Evolutionary conservation across 2,888 invertebrate species (phyloP), one percentile per base, ranked within the genome.

Genomic region (Carcina quercana): DNA sequence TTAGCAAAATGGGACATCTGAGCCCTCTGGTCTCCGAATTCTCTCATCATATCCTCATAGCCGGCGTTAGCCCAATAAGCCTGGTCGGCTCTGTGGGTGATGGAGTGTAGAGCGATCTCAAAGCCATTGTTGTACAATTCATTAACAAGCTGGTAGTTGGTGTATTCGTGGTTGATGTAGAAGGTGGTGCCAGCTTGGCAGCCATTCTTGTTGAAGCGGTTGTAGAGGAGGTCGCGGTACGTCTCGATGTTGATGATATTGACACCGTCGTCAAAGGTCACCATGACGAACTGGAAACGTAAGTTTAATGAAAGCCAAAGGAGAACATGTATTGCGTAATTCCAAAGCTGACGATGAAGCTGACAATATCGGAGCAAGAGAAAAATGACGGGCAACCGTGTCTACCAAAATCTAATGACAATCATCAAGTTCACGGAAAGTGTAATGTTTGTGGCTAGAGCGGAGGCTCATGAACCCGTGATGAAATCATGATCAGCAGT

Each of bases 131-230:
- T 75, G 50, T 87, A 87, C 1, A 92, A 70, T 29, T 87, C 82
- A 47, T 90, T 87, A 2, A 90, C 78, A 10, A 80, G 48, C 3
- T 72, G 62, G 51, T 92, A 92, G 61, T 91, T 87, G 0, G 90
- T 90, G 58, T 91, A 92, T 42, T 91, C 89, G 50, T 93, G 92
- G 21, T 87, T 89, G 17, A 92, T 79, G 59, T 87, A 93, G 67
- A 91, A 90, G 0, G 92, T 92, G 21, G 86, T 86, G 0, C 87
- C 83, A 1, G 86, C 85, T 0, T 82, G 80, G 37, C 89, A 90
- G 1, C 84, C 85, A 56, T 93, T 90, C 0, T 87, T 88, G 65
- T 93, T 93, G 3, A 27, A 52, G 0, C 89, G 67, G 7, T 64
- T 56, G 31, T 67, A 74, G 3, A 91, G 61, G 0, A 88, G 46